Evolutionary conservation across 2,888 invertebrate species (phyloP), one percentile per base, ranked within the genome.

Genomic region (Tholera decimalis): DNA sequence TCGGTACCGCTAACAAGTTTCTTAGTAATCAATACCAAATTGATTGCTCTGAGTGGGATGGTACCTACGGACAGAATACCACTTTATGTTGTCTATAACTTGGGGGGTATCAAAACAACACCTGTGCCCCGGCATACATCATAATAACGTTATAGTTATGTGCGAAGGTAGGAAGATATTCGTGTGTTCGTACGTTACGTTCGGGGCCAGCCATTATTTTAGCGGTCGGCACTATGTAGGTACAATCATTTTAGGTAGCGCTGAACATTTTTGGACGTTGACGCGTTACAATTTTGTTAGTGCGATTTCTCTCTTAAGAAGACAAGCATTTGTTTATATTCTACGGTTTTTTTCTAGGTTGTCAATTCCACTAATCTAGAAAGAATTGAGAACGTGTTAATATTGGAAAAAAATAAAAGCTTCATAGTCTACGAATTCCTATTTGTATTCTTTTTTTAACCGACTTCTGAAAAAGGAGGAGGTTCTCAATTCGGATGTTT

Each of bases 21-120:
- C 79, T 61, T 35, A 68, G 54, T 72, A 68, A 76, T 80, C 79
- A 68, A 70, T 80, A 79, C 37, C 46, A 50, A 77, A 80, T 50
- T 67, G 61, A 44, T 69, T 64, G 59, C 57, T 54, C 55, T 53
- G 56, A 74, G 65, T 65, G 56, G 56, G 56, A 67, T 66, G 67
- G 47, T 44, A n/a, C n/a, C n/a, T n/a, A 68, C 47, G 61, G 55
- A 57, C 69, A 61, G 69, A 77, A 83, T 79, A 74, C 73, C 72
- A 77, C 78, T 84, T 84, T 83, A 85, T 77, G 73, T 75, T 68
- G 56, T 53, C 82, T 75, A 83, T 85, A 83, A 83, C 78, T 84
- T 80, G 73, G 51, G 58, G 37, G 62, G 76, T 78, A 78, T 76
- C 74, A 72, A 65, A 33, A 63, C 61, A 55, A 46, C 82, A 82